Evolutionary conservation across 2,797 vertebrate species (phyloP).

Genomic region (Chaunax sp.): DNA sequence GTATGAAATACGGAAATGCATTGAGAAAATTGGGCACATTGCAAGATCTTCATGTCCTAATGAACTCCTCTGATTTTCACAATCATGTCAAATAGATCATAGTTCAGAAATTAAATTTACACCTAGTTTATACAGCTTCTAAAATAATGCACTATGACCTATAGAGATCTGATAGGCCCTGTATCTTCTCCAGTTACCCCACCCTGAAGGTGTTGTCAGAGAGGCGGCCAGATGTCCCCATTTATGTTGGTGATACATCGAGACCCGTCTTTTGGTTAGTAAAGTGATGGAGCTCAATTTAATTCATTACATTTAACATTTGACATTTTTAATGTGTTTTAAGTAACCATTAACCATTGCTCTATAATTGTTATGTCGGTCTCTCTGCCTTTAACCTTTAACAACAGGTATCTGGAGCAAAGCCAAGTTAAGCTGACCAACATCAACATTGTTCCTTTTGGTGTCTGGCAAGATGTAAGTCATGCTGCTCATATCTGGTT

Average conservation of each 20-base stretch:
- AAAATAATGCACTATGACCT: background rate
- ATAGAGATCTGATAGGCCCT: background rate
- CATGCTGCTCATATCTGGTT: background rate
- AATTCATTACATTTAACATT: background rate
- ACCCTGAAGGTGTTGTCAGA: conserved; percentile 80
- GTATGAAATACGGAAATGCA: too few species aligned
- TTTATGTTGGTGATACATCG: conserved; percentile 86
- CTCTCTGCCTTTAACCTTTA: background rate
- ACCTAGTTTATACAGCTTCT: background rate
- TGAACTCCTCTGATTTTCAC: too few species aligned
- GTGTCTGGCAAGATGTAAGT: conserved; percentile 84
- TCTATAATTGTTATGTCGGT: background rate
- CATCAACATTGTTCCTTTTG: conserved; percentile 84
- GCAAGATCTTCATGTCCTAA: too few species aligned
- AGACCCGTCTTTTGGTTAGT: conserved; percentile 86
- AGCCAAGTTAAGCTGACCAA: conserved; percentile 84
- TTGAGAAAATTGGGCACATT: too few species aligned
- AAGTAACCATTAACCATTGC: too few species aligned
- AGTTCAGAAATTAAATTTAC: too few species aligned
- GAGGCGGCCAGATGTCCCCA: conserved; percentile 81
- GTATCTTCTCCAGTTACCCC: conserved; percentile 78
- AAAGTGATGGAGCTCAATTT: background rate
- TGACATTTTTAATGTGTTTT: background rate
- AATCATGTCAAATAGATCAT: too few species aligned
- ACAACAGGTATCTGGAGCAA: conserved; percentile 68